A percentile compares a stretch with the other conserved stretches of the same genome.
These are phyloP conservation scores for Caranx ignobilis DNA, from an alignment of 2,113 vertebrate species.

Conservation along the genomic window DNA sequence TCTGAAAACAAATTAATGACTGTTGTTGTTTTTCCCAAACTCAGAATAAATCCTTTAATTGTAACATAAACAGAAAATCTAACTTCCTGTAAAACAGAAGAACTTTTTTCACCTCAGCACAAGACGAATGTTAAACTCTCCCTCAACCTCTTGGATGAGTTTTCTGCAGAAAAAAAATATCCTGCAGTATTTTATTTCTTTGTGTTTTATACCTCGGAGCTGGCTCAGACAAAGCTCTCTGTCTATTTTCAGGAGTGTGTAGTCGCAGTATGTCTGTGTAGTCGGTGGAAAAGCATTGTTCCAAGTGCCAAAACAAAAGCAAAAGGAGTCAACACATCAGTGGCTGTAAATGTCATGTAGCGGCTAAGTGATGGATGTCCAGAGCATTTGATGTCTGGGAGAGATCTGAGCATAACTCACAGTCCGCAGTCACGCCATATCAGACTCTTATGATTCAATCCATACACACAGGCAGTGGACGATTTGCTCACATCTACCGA, in stretches of 20 bases:
- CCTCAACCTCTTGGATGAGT: no score
- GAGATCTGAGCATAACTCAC: slow-evolving; percentile 50
- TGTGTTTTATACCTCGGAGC: not conserved
- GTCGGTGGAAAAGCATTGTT: slow-evolving; percentile 35
- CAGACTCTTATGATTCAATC: slow-evolving; percentile 53
- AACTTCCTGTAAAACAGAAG: no score
- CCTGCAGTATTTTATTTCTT: not conserved
- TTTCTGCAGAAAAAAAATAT: no score
- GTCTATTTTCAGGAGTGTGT: not conserved
- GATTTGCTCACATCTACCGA: slow-evolving; percentile 7
- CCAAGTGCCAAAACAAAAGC: slow-evolving; percentile 30
- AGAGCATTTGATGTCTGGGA: slow-evolving; percentile 53
- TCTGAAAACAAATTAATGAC: not conserved
- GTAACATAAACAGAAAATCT: no score
- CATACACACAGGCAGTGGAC: slow-evolving; percentile 23
- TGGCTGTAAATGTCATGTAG: slow-evolving; percentile 59
- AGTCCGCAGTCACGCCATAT: slow-evolving; percentile 59
- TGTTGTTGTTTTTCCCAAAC: not conserved
- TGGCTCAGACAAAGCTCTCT: not conserved
- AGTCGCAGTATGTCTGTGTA: slow-evolving; percentile 8
- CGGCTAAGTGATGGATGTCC: slow-evolving; percentile 60
- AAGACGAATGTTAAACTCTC: no score
- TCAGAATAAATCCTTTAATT: not conserved
- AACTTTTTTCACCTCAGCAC: no score
- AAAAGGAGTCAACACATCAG: slow-evolving; percentile 48